Base-by-base conservation (phyloP, 2,113 vertebrate genomes). In the Mugil cephalus region DNA sequence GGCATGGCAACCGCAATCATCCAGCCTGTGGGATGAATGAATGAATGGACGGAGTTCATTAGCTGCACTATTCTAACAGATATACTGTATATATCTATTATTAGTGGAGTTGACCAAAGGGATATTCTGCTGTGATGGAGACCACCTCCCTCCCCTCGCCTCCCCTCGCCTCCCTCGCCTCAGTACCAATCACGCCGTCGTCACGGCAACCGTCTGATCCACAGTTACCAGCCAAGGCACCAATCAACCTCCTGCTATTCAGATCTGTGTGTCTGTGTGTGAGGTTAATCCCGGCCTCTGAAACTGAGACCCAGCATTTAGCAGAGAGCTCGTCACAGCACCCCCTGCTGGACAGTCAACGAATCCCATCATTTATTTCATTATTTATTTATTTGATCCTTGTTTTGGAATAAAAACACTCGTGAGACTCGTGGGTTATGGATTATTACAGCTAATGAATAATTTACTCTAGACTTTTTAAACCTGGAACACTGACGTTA, bases 181-280 rank as follows among this genome's bases (percentile, higher is more conserved):
- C 52, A 43, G 34, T 19, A 58, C 70, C 79, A 82, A 79, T 89
- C 79, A 77, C 65, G 58, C 15, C 64, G 18, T 82, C 39, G 19
- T 21, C 83, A 75, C 56, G 24, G 74, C 77, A 86, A 88, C 78
- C 48, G 3, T 50, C n/a, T 15, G 30, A 59, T 65, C 64, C 79
- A 21, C 39, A 7, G 78, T 38, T 40, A 77, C 65, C 61, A 67
- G 47, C 47, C 53, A 39, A 30, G 59, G 68, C 46, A n/a, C 34
- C 78, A 87, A 88, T 88, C 88, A 87, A 39, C 86, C 86, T 71
- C 88, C 88, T 68, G 82, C 61, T 19, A 47, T 3, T 48, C n/a
- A 8, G 18, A 35, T 17, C 1, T 18, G 13, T 63, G 54, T 72
- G 34, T 43, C 18, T 45, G 59, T 42, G 38, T 68, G 46, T 73